Conservation (phyloP, 2,113 vertebrate species). For the Calyptomena viridis region DNA sequence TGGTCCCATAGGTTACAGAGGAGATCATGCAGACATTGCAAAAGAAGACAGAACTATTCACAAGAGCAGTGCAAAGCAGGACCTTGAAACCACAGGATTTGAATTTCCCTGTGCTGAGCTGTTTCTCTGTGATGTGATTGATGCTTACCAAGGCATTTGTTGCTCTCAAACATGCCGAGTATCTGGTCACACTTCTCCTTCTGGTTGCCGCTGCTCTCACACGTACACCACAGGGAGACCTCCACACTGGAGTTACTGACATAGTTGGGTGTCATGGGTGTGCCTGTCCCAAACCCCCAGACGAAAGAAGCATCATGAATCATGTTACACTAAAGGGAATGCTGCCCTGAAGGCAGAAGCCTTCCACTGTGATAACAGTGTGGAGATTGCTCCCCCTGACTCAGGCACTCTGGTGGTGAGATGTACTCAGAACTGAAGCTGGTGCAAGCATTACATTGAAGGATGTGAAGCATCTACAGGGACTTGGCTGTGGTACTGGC, state of each 20-base stretch:
- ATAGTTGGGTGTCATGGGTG: slow-evolving; percentile 92
- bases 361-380: not conserved
- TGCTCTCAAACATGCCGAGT: slow-evolving; percentile 83
- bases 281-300: slow-evolving; percentile 76
- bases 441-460: not conserved
- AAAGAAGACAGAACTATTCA: not conserved
- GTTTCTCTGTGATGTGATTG: not conserved
- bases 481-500: not conserved
- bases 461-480: not conserved
- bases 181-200: slow-evolving; percentile 84
- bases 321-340: not conserved
- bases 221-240: slow-evolving; percentile 90
- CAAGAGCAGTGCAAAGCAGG: not conserved
- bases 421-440: not conserved
- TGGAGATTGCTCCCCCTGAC: not conserved
- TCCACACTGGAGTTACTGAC: slow-evolving; percentile 84
- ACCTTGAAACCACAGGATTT: not conserved
- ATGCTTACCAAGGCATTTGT: slow-evolving; percentile 90
- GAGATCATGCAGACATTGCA: not conserved
- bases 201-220: slow-evolving; percentile 85
- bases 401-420: not conserved
- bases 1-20: not conserved
- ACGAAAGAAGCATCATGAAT: not conserved
- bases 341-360: not conserved
- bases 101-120: not conserved